phyloP scores from a whole-genome alignment of 2,113 vertebrate species.

The Protomyctophum bolini region DNA sequence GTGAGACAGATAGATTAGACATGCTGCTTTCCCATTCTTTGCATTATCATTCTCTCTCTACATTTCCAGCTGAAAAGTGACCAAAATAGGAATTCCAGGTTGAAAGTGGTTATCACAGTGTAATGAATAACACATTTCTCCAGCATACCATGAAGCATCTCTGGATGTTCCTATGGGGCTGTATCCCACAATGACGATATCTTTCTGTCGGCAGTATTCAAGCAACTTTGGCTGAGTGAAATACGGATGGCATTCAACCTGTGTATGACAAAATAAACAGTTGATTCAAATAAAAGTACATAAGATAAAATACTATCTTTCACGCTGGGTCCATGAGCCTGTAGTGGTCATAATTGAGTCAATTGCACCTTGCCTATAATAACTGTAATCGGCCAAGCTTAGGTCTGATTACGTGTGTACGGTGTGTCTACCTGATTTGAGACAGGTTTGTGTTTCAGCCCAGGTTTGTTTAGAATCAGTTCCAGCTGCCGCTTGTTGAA shows the following conservation, averaged over 20 bases:
- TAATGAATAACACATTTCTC: background rate
- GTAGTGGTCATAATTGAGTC: too few species aligned
- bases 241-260: constrained; percentile 95
- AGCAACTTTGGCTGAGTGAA: constrained; percentile 90
- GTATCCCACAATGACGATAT: constrained; percentile 88
- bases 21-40: too few species aligned
- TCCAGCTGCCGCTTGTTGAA: constrained; percentile 94
- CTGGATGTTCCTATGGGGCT: constrained; percentile 90
- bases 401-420: too few species aligned
- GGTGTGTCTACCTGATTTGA: constrained; percentile 88
- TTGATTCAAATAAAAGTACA: too few species aligned
- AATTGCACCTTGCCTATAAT: too few species aligned
- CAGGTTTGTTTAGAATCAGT: constrained; percentile 90
- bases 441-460: constrained; percentile 90
- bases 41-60: too few species aligned
- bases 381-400: too few species aligned
- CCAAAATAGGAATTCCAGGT: too few species aligned
- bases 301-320: too few species aligned
- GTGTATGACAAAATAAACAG: background rate
- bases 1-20: too few species aligned
- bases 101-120: background rate
- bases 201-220: constrained; percentile 85
- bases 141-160: constrained; percentile 83
- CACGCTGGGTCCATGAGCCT: too few species aligned
- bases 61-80: too few species aligned